Conservation (phyloP, 2,888 invertebrate genomes). For the Scelioninae gen. 1 region DNA sequence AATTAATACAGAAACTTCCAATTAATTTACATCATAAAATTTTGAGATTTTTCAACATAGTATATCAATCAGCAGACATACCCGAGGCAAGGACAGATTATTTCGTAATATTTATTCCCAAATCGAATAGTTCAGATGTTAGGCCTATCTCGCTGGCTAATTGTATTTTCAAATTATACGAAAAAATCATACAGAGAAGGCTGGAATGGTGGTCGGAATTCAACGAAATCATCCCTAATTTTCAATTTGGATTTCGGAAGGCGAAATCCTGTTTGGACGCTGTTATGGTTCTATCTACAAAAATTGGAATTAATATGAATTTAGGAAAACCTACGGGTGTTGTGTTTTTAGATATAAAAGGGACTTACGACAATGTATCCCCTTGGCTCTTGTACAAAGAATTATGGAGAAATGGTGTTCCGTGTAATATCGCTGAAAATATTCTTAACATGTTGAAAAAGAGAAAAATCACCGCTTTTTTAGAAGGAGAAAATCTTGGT, state of each 20-base stretch:
- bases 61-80: not conserved
- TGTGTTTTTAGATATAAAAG: not conserved
- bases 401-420: not conserved
- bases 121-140: not conserved
- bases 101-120: not conserved
- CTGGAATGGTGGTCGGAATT: slow-evolving; percentile 14
- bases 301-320: not conserved
- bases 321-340: not conserved
- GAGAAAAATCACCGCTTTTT: not conserved
- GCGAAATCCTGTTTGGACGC: not conserved
- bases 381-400: not conserved
- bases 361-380: not conserved
- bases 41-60: not conserved
- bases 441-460: not conserved
- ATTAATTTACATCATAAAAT: not conserved
- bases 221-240: not conserved
- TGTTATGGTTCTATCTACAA: not conserved
- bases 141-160: slow-evolving; percentile 4
- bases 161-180: slow-evolving; percentile 5
- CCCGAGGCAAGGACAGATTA: not conserved
- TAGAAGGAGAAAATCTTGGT: not conserved
- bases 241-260: slow-evolving; percentile 8
- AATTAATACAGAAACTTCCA: not conserved
- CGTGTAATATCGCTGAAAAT: not conserved
- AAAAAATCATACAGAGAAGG: slow-evolving; percentile 14